A percentile compares a stretch with the other conserved stretches of the same genome.
Conservation (phyloP, 2,888 invertebrate species). For the Cerceris rybyensis region DNA sequence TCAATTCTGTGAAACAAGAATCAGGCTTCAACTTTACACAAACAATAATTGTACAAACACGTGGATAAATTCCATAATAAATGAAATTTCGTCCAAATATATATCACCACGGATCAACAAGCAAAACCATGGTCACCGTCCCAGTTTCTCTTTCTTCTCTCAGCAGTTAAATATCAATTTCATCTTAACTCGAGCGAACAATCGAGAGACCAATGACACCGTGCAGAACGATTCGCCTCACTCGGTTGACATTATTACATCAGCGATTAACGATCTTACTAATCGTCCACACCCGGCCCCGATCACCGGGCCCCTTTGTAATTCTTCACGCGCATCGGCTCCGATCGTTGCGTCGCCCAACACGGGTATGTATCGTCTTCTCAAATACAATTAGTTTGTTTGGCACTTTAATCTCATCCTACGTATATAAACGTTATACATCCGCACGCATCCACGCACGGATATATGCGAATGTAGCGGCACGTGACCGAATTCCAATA, state of each 20-base stretch:
- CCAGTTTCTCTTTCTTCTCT: background rate
- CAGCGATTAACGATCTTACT: slow-evolving; percentile 11
- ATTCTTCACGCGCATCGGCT: slow-evolving; percentile 5
- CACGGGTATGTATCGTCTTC: slow-evolving; percentile 12
- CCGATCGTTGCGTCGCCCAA: background rate
- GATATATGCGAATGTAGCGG: background rate
- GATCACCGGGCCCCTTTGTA: background rate
- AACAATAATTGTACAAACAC: no score
- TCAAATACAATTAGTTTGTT: slow-evolving; percentile 27
- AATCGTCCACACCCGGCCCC: background rate
- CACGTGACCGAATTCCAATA: slow-evolving; percentile 36
- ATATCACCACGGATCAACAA: no score
- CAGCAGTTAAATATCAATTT: background rate
- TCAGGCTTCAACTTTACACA: no score
- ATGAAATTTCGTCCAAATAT: no score
- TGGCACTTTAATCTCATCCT: slow-evolving; percentile 24
- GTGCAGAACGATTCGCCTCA: background rate
- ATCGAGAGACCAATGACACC: background rate
- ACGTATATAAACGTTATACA: no score
- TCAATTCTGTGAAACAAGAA: no score
- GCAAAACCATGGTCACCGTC: background rate
- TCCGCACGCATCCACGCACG: no score
- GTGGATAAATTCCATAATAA: no score
- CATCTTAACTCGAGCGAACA: slow-evolving; percentile 12
- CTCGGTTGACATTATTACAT: slow-evolving; percentile 3